Conservation (phyloP, 2,113 vertebrate genomes). For the Spermophilus dauricus region DNA sequence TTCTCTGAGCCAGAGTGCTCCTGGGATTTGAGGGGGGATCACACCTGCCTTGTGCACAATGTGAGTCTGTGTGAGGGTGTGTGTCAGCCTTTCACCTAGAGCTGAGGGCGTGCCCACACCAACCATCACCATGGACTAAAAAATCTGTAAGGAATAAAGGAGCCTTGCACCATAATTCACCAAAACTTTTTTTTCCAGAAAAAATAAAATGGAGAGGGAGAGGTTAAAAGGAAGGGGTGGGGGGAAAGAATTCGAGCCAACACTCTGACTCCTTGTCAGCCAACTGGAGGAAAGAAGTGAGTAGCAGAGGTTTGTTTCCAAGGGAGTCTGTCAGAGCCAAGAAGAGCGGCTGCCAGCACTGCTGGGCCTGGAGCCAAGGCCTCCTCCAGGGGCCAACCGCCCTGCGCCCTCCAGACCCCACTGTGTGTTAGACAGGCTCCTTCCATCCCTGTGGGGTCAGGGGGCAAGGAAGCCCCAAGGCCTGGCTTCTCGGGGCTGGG, state of each 20-base stretch:
- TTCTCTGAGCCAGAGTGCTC: background rate
- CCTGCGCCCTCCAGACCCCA: background rate
- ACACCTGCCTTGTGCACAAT: background rate
- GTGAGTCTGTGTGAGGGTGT: accelerated
- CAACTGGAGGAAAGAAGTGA: slow-evolving; percentile 36
- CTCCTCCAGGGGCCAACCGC: background rate
- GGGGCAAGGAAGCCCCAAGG: background rate
- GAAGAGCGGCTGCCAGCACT: background rate
- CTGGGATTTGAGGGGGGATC: background rate
- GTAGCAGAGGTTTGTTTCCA: slow-evolving; percentile 69
- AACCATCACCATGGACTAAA: background rate
- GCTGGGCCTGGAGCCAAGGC: slow-evolving; percentile 4
- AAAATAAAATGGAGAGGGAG: background rate
- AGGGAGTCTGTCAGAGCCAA: slow-evolving; percentile 54
- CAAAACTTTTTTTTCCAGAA: background rate
- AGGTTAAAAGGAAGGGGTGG: slow-evolving; percentile 41
- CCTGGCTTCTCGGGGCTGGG: background rate
- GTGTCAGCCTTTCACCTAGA: background rate
- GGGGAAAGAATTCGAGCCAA: slow-evolving; percentile 47
- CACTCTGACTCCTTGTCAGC: slow-evolving; percentile 21
- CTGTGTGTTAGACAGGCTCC: background rate
- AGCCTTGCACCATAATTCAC: background rate
- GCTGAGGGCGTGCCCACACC: background rate
- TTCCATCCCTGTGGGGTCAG: background rate
- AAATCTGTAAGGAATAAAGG: slow-evolving; percentile 5